Evolutionary conservation across 2,113 vertebrate species (phyloP).

Genomic region (Spea multiplicata): DNA sequence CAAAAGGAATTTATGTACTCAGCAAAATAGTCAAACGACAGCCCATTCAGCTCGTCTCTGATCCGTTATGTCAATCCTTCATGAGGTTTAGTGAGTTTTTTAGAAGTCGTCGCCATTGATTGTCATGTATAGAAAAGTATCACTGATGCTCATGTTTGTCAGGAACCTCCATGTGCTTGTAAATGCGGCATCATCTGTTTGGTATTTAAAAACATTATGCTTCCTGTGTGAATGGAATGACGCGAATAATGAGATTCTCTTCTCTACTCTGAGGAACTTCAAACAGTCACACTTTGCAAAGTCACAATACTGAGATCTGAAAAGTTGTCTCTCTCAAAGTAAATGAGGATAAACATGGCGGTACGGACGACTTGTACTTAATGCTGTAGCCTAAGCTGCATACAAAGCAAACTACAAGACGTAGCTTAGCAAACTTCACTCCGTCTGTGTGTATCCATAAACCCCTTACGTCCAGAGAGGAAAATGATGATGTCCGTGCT

Average conservation of each 20-base stretch:
- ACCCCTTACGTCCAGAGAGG: neutral
- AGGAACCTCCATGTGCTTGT: slow-evolving; percentile 42
- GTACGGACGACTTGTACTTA: no score
- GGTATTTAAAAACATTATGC: slow-evolving; percentile 32
- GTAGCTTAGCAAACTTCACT: no score
- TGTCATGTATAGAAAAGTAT: slow-evolving; percentile 23
- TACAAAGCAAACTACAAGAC: no score
- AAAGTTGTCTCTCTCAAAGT: neutral
- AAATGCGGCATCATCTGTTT: slow-evolving; percentile 34
- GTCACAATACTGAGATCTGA: neutral
- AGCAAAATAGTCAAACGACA: slow-evolving; percentile 60
- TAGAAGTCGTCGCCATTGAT: neutral
- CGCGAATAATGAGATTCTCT: slow-evolving; percentile 15
- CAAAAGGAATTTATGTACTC: slow-evolving; percentile 68
- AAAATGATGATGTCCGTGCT: slow-evolving; percentile 35
- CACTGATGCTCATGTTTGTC: slow-evolving; percentile 34
- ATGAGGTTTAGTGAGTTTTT: slow-evolving; percentile 53
- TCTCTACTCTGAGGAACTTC: slow-evolving; percentile 13
- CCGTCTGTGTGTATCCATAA: no score
- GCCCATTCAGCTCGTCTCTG: slow-evolving; percentile 68
- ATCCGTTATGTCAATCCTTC: slow-evolving; percentile 64
- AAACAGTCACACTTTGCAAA: slow-evolving; percentile 29
- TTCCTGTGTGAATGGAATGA: slow-evolving; percentile 44
- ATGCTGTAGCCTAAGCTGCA: no score
- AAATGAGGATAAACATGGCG: no score